phyloP scores from a whole-genome alignment of 2,113 vertebrate genomes.

The Myrmophylax atrothorax region DNA sequence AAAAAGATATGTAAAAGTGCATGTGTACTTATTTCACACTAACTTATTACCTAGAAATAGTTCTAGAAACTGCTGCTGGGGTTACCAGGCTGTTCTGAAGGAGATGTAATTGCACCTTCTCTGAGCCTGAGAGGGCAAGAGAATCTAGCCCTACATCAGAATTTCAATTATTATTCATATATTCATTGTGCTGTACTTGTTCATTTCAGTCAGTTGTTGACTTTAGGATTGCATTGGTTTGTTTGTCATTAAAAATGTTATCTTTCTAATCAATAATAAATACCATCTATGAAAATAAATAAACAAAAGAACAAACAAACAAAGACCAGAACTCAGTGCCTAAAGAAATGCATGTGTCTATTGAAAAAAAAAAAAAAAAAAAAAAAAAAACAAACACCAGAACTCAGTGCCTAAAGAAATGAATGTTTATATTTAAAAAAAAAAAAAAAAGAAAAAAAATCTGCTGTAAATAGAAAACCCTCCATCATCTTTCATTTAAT shows the following conservation, averaged over 20 bases:
- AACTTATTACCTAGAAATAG: background rate
- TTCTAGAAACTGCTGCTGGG: background rate
- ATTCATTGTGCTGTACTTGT: slow-evolving; percentile 50
- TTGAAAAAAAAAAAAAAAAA: background rate
- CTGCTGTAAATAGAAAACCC: background rate
- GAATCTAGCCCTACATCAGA: background rate
- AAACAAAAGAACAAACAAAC: slow-evolving; percentile 19
- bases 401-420: background rate
- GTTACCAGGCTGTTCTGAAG: background rate
- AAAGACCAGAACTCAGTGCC: background rate
- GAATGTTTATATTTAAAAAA: background rate
- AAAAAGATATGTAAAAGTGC: background rate
- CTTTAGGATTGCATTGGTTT: slow-evolving; percentile 43
- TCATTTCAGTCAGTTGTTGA: slow-evolving; percentile 57
- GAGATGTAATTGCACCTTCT: background rate
- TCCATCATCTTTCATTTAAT: background rate
- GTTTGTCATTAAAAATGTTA: slow-evolving; percentile 55
- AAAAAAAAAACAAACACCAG: background rate
- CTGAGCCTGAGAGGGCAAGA: background rate
- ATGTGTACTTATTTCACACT: background rate
- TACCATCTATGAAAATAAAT: background rate
- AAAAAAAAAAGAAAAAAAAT: background rate
- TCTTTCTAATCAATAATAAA: slow-evolving; percentile 66
- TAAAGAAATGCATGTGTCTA: background rate
- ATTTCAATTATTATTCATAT: slow-evolving; percentile 43